These are phyloP conservation scores for Dynastes grantii DNA, from an alignment of 2,888 invertebrate species.

Conservation along the genomic window DNA sequence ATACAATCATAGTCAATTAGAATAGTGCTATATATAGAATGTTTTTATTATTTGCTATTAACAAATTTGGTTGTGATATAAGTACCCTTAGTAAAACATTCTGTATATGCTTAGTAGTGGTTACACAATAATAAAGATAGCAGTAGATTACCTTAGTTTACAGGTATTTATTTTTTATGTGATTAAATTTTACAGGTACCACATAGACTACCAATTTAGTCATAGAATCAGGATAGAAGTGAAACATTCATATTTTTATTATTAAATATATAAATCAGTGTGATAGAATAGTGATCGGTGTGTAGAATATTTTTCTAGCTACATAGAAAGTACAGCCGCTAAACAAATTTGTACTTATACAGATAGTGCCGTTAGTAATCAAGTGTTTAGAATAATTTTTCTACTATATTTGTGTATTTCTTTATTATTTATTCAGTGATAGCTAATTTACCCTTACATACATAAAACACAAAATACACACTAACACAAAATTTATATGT, in stretches of 20 bases:
- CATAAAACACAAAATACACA: neutral
- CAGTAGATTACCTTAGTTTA: conserved; percentile 36
- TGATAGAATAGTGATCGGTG: conserved; percentile 41
- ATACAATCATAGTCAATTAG: conserved; percentile 34
- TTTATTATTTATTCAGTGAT: conserved; percentile 5
- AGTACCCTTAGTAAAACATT: conserved; percentile 29
- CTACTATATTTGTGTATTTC: conserved; percentile 13
- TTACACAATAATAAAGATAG: conserved; percentile 10
- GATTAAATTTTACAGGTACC: conserved; percentile 37
- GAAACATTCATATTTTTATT: conserved; percentile 12
- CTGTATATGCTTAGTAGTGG: conserved; percentile 40
- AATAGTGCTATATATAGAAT: conserved; percentile 47
- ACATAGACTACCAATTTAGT: conserved; percentile 33
- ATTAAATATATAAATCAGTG: conserved; percentile 30
- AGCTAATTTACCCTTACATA: neutral
- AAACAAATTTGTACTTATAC: conserved; percentile 24
- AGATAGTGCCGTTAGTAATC: conserved; percentile 33
- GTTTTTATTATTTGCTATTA: conserved; percentile 33
- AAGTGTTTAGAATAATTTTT: conserved; percentile 30
- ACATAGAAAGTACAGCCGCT: conserved; percentile 30
- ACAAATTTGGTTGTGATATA: neutral
- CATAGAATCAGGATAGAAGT: conserved; percentile 29
- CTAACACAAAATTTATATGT: neutral
- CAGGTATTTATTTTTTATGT: conserved; percentile 39
- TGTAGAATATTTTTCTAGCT: conserved; percentile 37